Conservation (phyloP, 2,113 vertebrate genomes). For the Podarcis muralis region DNA sequence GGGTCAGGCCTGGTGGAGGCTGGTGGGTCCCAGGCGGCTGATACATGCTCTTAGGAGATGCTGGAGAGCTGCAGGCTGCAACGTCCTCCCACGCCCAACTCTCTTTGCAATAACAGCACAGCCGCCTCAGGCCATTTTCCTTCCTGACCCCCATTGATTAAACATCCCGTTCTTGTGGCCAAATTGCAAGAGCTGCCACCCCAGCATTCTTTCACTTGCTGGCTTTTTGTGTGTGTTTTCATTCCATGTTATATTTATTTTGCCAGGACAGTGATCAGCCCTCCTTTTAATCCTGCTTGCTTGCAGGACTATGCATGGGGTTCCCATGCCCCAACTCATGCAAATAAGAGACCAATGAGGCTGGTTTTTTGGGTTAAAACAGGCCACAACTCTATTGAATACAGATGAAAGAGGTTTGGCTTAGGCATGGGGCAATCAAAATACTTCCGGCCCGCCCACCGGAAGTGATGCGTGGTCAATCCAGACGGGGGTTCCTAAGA, state of each 20-base stretch:
- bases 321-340: too few species aligned
- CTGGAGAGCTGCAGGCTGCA: neutral
- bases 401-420: too few species aligned
- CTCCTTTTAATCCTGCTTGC: neutral
- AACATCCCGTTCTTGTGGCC: neutral
- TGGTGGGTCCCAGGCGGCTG: neutral
- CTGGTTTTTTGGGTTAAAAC: too few species aligned
- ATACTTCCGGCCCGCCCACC: too few species aligned
- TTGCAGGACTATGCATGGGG: too few species aligned
- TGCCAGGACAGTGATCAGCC: slow-evolving; percentile 15
- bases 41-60: neutral
- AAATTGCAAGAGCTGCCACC: neutral
- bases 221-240: slow-evolving; percentile 10
- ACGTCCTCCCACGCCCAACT: too few species aligned
- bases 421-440: too few species aligned
- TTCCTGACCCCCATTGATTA: neutral
- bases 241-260: slow-evolving; percentile 41
- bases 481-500: too few species aligned
- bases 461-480: too few species aligned
- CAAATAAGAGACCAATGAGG: too few species aligned
- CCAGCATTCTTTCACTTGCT: neutral
- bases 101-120: too few species aligned
- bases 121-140: neutral
- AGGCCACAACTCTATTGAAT: too few species aligned
- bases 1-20: neutral